A percentile compares a stretch with the other conserved stretches of the same genome.
These are phyloP conservation scores for Cnemophilus loriae DNA, from an alignment of 2,113 vertebrate genomes.

Conservation along the genomic window DNA sequence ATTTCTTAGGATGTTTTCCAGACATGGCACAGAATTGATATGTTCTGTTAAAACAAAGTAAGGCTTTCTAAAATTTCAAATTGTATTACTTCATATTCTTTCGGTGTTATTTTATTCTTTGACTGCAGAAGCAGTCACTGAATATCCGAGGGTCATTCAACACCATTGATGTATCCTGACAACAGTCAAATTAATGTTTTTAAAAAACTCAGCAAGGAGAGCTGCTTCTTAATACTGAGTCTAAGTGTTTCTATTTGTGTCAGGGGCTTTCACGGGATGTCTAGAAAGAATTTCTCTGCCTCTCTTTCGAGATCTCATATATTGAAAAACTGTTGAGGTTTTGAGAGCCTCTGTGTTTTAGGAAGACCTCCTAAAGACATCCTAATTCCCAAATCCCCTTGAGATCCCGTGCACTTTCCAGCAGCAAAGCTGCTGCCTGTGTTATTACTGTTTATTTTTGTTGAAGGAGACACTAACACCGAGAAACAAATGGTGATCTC, in stretches of 20 bases:
- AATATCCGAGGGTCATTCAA: neutral
- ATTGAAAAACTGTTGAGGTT: neutral
- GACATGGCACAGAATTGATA: neutral
- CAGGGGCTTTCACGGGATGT: neutral
- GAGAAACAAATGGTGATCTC: neutral
- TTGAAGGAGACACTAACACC: conserved; percentile 41
- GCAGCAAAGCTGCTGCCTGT: conserved; percentile 15
- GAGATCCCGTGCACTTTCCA: neutral
- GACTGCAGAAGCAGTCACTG: neutral
- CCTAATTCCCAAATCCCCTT: conserved; percentile 36
- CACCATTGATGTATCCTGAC: neutral
- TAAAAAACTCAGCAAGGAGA: fast-evolving
- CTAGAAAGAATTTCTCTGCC: neutral
- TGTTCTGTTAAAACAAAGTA: neutral
- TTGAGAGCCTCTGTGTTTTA: neutral
- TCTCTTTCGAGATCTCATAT: neutral
- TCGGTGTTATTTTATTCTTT: neutral
- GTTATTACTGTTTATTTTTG: conserved; percentile 50
- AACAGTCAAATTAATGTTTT: neutral
- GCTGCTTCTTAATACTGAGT: neutral
- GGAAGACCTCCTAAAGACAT: conserved; percentile 32
- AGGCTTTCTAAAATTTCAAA: neutral
- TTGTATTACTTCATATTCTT: neutral
- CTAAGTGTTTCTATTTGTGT: neutral
- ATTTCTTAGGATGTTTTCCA: neutral